Conservation (phyloP, 2,113 vertebrate genomes). For the Holacanthus passer region DNA sequence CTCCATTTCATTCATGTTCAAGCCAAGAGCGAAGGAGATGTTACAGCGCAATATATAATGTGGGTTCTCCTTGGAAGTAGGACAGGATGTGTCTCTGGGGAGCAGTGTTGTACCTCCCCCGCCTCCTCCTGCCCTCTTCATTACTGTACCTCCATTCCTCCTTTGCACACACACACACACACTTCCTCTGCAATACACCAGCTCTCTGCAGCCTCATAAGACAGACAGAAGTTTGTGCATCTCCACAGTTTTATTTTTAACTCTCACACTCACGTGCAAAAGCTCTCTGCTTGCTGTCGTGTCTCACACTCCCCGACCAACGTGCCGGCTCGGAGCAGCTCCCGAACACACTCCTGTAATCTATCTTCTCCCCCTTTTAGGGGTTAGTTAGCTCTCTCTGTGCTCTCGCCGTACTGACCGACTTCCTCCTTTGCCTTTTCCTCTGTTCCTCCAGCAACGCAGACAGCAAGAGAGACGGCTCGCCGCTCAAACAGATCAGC, state of each 20-base stretch:
- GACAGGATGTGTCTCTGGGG: slow-evolving; percentile 74
- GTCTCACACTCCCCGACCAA: slow-evolving; percentile 27
- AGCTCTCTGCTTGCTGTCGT: slow-evolving; percentile 28
- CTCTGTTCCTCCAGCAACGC: slow-evolving; percentile 72
- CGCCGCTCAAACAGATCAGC: slow-evolving; percentile 72
- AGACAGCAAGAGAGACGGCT: slow-evolving; percentile 75
- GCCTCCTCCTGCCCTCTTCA: slow-evolving; percentile 63
- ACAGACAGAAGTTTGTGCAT: slow-evolving; percentile 71
- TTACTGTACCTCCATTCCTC: slow-evolving; percentile 32
- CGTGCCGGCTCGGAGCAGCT: slow-evolving; percentile 3
- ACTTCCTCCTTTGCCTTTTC: slow-evolving; percentile 60
- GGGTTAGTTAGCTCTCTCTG: neutral
- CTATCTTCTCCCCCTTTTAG: neutral
- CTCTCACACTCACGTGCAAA: slow-evolving; percentile 49
- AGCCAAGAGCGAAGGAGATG: neutral
- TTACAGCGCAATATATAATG: neutral
- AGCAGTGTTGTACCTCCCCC: slow-evolving; percentile 52
- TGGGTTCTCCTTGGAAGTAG: slow-evolving; percentile 66
- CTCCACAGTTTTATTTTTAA: slow-evolving; percentile 81
- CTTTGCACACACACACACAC: slow-evolving; percentile 42
- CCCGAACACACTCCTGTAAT: neutral
- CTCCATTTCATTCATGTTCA: slow-evolving; percentile 27
- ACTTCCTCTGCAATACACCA: slow-evolving; percentile 59
- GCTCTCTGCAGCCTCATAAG: slow-evolving; percentile 52
- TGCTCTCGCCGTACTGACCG: slow-evolving; percentile 10